A percentile compares a stretch with the other conserved stretches of the same genome.
Evolutionary conservation across 2,113 vertebrate genomes (phyloP).

Genomic region (Cariama cristata): DNA sequence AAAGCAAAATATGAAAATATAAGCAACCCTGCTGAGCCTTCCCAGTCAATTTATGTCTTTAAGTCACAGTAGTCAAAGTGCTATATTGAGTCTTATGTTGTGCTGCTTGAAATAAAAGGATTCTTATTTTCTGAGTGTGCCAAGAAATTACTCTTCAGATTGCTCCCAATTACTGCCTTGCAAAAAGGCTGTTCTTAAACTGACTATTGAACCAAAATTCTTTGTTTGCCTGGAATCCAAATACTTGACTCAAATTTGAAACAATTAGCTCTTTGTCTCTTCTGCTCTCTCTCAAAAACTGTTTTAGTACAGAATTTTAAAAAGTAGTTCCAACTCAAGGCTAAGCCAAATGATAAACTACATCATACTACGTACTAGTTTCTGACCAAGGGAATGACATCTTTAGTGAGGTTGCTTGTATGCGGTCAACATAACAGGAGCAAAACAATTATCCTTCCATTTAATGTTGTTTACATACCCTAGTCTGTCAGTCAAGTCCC

Average conservation of each 20-base stretch:
- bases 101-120: neutral
- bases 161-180: slow-evolving; percentile 53
- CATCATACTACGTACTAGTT: neutral
- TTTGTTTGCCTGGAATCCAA: slow-evolving; percentile 43
- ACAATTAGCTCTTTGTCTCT: slow-evolving; percentile 24
- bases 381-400: neutral
- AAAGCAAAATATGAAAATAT: slow-evolving; percentile 37
- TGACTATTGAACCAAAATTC: slow-evolving; percentile 27
- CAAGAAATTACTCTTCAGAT: slow-evolving; percentile 56
- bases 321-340: neutral
- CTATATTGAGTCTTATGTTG: neutral
- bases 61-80: slow-evolving; percentile 22
- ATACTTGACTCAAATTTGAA: neutral
- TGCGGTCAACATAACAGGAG: rapidly evolving
- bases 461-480: slow-evolving; percentile 78
- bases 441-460: neutral
- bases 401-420: neutral
- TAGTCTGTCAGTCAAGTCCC: slow-evolving; percentile 93
- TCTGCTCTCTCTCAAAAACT: neutral
- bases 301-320: neutral
- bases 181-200: slow-evolving; percentile 49
- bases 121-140: slow-evolving; percentile 10
- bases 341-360: neutral
- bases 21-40: slow-evolving; percentile 4
- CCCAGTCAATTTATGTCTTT: neutral